Conservation (phyloP, 1,140 invertebrate species). For the Papilio helenus region DNA sequence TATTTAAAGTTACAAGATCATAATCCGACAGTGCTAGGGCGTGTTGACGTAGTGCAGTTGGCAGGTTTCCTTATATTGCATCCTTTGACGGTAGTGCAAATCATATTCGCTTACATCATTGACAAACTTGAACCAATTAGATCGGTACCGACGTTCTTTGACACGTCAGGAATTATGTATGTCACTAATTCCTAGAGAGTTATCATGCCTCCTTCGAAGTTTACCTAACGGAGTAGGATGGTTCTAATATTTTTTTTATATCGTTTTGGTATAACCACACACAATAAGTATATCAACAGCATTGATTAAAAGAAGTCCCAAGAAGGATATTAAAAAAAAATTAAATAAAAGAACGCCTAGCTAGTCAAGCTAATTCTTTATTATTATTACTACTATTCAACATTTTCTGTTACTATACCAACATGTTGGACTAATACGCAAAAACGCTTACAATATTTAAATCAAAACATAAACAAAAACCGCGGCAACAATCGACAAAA, state of each 20-base stretch:
- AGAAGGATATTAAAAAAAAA: too few species aligned
- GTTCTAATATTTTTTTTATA: background rate
- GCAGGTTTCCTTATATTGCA: slow-evolving; percentile 39
- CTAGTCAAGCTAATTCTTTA: background rate
- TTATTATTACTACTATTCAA: background rate
- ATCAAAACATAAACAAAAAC: slow-evolving; percentile 46
- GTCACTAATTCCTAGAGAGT: too few species aligned
- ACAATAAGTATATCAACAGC: background rate
- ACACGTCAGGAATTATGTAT: background rate
- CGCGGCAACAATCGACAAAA: slow-evolving; percentile 50
- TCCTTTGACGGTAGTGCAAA: slow-evolving; percentile 32
- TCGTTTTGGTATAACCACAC: too few species aligned
- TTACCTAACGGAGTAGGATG: background rate
- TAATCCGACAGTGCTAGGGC: slow-evolving; percentile 33
- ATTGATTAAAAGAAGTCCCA: background rate
- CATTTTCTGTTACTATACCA: background rate
- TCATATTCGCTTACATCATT: slow-evolving; percentile 33
- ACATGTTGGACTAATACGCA: background rate
- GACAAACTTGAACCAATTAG: slow-evolving; percentile 25
- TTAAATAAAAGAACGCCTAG: background rate
- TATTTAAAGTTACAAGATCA: slow-evolving; percentile 34
- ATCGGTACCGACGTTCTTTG: background rate
- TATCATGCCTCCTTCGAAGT: background rate
- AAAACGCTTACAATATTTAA: slow-evolving; percentile 34
- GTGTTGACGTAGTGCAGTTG: slow-evolving; percentile 35